phyloP scores from a whole-genome alignment of 2,113 vertebrate genomes.

The Alethe castanea region DNA sequence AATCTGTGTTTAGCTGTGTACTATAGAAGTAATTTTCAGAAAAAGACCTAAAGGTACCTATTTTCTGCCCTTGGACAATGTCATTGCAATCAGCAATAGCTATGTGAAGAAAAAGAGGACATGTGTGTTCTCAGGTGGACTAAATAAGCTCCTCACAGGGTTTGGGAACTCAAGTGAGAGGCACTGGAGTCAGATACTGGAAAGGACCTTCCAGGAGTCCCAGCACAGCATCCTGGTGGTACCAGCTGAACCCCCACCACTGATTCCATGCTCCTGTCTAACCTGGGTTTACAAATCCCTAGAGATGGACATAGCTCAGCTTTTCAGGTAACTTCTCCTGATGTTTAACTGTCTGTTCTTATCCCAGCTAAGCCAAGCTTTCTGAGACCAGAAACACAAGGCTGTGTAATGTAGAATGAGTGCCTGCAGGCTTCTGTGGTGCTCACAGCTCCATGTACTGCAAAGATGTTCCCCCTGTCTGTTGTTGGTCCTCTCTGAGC shows the following conservation, averaged over 20 bases:
- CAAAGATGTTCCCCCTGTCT: background rate
- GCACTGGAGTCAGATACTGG: background rate
- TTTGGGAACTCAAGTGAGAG: background rate
- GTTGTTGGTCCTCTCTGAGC: constrained; percentile 3
- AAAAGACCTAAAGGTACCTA: background rate
- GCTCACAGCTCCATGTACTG: background rate
- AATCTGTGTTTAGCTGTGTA: background rate
- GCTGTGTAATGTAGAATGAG: background rate
- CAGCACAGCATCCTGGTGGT: background rate
- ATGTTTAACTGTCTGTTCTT: background rate
- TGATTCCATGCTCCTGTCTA: background rate
- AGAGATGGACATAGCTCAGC: background rate
- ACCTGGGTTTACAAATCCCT: background rate
- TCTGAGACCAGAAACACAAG: background rate
- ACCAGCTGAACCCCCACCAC: background rate
- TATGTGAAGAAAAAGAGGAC: background rate
- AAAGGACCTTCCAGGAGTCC: background rate
- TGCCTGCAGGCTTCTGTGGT: background rate
- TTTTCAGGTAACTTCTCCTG: background rate
- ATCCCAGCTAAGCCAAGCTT: background rate
- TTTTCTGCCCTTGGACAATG: background rate
- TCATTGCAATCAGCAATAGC: background rate
- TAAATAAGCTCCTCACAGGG: background rate
- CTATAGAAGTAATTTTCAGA: background rate
- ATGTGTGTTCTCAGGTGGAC: background rate